Evolutionary conservation across 2,113 vertebrate genomes (phyloP).

Genomic region (Tupaia tana): DNA sequence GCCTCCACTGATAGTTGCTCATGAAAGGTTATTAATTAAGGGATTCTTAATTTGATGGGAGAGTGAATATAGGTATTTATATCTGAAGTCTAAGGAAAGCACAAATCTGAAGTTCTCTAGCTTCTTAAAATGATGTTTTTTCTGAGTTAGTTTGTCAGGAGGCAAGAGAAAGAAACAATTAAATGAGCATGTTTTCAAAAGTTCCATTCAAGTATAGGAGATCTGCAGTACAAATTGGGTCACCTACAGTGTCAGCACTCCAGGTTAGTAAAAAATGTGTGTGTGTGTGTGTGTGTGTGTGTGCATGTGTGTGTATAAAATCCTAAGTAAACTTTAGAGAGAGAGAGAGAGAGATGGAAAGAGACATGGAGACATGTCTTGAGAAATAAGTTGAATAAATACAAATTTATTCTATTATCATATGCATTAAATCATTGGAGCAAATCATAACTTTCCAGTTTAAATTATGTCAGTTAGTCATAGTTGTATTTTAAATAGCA

Average conservation of each 20-base stretch:
- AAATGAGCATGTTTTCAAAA: neutral
- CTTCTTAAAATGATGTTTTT: neutral
- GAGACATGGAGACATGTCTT: neutral
- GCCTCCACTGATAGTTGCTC: neutral
- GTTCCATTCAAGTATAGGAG: neutral
- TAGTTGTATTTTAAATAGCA: neutral
- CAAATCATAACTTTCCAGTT: neutral
- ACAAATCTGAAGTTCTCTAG: neutral
- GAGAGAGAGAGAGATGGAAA: too few relatives aligned
- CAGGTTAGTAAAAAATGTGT: slow-evolving; percentile 27
- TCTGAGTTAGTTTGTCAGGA: neutral
- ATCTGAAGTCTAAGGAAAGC: neutral
- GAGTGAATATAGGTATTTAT: neutral
- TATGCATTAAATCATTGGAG: neutral
- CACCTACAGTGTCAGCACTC: neutral
- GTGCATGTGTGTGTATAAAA: too few relatives aligned
- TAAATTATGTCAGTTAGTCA: neutral
- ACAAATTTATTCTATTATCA: neutral
- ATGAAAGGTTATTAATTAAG: neutral
- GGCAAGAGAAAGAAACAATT: neutral
- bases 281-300: too few relatives aligned
- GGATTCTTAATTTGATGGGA: neutral
- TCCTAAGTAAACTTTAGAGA: too few relatives aligned
- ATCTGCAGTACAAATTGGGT: neutral
- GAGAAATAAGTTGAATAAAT: neutral